Conservation (phyloP, 1,140 invertebrate species). For the Pentalonia nigronervosa region DNA sequence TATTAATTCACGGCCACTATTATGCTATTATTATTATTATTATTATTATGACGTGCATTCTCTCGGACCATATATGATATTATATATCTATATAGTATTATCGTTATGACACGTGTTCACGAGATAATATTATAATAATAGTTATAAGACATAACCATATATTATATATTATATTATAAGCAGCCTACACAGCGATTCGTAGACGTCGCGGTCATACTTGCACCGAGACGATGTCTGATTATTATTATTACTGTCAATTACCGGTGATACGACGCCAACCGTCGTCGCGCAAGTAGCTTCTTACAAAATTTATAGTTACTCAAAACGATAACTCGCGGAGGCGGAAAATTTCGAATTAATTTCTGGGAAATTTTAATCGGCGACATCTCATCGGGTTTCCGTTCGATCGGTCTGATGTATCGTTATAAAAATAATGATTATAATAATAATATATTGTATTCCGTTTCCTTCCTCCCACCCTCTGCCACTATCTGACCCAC, state of each 20-base stretch:
- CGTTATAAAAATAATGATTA: neutral
- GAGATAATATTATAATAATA: neutral
- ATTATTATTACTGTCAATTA: neutral
- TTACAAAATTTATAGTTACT: neutral
- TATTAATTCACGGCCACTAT: neutral
- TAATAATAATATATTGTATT: neutral
- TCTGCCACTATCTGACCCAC: rapidly evolving
- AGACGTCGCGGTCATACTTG: neutral
- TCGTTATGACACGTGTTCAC: neutral
- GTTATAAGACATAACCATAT: neutral
- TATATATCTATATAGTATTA: neutral
- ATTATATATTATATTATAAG: neutral
- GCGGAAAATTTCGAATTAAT: neutral
- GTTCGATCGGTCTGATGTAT: neutral
- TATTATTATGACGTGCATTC: too few relatives aligned
- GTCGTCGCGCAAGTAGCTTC: neutral
- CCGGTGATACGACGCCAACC: too few relatives aligned
- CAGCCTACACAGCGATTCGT: neutral
- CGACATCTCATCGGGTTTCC: neutral
- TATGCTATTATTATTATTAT: too few relatives aligned
- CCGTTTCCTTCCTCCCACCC: rapidly evolving
- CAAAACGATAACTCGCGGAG: neutral
- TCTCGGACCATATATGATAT: too few relatives aligned
- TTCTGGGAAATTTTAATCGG: neutral
- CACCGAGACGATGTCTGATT: neutral